Conservation (phyloP, 2,888 invertebrate species). For the Drosophila monieri region DNA sequence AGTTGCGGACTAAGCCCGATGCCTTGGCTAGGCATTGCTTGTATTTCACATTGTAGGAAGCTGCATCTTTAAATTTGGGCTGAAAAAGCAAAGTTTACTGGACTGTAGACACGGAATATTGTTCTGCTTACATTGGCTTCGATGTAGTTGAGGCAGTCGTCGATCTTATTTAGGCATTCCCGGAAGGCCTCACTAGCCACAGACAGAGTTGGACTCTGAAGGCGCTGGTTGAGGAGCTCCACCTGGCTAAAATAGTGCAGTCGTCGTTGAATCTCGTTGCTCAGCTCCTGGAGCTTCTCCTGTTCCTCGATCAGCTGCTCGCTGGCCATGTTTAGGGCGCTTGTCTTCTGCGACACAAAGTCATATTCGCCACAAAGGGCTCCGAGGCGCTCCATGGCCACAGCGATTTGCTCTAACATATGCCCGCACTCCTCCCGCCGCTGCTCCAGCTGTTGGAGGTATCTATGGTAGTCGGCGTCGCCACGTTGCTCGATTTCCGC, state of each 20-base stretch:
- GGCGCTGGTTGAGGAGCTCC: constrained; percentile 90
- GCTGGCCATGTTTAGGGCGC: constrained; percentile 94
- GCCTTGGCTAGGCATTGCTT: constrained; percentile 93
- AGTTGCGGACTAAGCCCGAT: constrained; percentile 90
- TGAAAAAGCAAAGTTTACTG: constrained; percentile 75
- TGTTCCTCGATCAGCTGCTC: constrained; percentile 96
- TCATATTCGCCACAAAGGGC: constrained; percentile 91
- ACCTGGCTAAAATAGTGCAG: constrained; percentile 94
- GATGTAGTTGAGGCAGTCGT: constrained; percentile 94
- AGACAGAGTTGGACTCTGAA: constrained; percentile 91
- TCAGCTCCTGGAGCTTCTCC: constrained; percentile 91
- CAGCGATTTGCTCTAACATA: constrained; percentile 88
- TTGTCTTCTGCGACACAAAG: constrained; percentile 95
- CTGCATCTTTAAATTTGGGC: constrained; percentile 93
- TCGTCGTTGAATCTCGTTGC: constrained; percentile 91
- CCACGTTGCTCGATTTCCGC: constrained; percentile 89
- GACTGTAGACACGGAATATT: background rate
- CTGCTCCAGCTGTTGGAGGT: constrained; percentile 89
- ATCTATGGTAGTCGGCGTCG: constrained; percentile 88
- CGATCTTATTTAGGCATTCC: constrained; percentile 91
- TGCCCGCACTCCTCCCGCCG: constrained; percentile 89
- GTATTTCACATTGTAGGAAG: constrained; percentile 92
- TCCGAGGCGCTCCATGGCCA: constrained; percentile 89
- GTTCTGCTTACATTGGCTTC: constrained; percentile 88
- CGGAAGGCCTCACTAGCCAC: constrained; percentile 94